phyloP scores from a whole-genome alignment of 2,888 invertebrate genomes.

The Pyrrhia umbra region DNA sequence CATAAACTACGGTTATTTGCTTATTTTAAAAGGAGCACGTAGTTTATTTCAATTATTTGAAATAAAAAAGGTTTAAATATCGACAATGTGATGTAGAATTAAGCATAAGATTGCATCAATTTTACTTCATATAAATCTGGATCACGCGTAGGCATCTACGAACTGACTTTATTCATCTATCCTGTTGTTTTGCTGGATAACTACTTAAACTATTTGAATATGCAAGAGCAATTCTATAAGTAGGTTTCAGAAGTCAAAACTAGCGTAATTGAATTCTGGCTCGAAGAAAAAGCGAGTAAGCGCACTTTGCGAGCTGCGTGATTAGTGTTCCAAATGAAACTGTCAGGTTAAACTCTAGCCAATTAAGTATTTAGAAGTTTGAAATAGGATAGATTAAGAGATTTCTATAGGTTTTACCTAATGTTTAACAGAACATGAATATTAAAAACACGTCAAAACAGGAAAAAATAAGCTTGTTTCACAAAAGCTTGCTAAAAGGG shows the following conservation, averaged over 20 bases:
- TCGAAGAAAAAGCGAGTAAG: conserved; percentile 32
- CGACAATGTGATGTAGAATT: too few relatives aligned
- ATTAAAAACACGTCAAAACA: too few relatives aligned
- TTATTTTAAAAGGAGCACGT: neutral
- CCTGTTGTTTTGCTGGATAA: conserved; percentile 7
- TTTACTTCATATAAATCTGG: neutral
- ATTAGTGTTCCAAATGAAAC: conserved; percentile 41
- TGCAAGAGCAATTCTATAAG: neutral
- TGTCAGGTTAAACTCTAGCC: conserved; percentile 17
- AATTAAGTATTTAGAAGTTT: conserved; percentile 23
- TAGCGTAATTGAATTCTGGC: conserved; percentile 17
- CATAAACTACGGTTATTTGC: conserved; percentile 19
- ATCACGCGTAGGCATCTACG: neutral
- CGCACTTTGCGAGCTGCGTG: conserved; percentile 24
- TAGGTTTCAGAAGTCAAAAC: conserved; percentile 21
- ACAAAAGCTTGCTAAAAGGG: neutral
- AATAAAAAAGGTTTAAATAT: too few relatives aligned
- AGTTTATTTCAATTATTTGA: neutral
- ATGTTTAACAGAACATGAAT: too few relatives aligned
- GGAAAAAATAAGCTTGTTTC: too few relatives aligned
- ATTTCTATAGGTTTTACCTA: neutral
- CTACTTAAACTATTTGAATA: conserved; percentile 13
- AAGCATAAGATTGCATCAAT: too few relatives aligned
- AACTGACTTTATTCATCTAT: conserved; percentile 2
- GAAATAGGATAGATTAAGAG: neutral